These are phyloP conservation scores for Parnassius smintheus DNA, from an alignment of 2,888 invertebrate genomes.

Conservation along the genomic window DNA sequence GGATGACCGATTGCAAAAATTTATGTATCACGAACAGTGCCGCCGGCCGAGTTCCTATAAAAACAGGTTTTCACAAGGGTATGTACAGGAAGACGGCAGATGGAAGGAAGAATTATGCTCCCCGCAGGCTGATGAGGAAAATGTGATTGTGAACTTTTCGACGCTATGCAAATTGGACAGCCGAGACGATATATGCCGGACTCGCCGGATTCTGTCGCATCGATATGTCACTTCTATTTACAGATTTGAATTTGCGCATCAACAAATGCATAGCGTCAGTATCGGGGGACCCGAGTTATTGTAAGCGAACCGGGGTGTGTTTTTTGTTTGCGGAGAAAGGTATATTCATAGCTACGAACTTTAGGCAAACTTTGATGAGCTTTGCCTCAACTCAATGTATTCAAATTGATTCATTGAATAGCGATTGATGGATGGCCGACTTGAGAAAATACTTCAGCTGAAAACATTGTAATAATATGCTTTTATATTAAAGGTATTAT, in stretches of 20 bases:
- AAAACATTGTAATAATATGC: slow-evolving; percentile 37
- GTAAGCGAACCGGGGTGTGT: slow-evolving; percentile 47
- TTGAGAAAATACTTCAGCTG: slow-evolving; percentile 53
- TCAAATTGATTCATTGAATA: slow-evolving; percentile 66
- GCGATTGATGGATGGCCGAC: slow-evolving; percentile 57
- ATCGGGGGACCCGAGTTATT: slow-evolving; percentile 45
- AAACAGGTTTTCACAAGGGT: slow-evolving; percentile 71
- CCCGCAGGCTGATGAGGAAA: slow-evolving; percentile 79
- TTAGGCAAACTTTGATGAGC: slow-evolving; percentile 61
- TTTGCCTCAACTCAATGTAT: slow-evolving; percentile 56
- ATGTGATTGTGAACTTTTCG: slow-evolving; percentile 79
- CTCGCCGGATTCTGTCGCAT: slow-evolving; percentile 50
- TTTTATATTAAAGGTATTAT: background rate
- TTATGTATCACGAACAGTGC: slow-evolving; percentile 78
- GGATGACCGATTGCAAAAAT: slow-evolving; percentile 81
- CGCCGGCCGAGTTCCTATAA: slow-evolving; percentile 70
- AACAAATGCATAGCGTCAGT: slow-evolving; percentile 45
- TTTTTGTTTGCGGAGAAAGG: slow-evolving; percentile 54
- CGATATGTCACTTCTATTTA: slow-evolving; percentile 60
- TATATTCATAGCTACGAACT: slow-evolving; percentile 51
- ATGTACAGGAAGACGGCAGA: slow-evolving; percentile 77
- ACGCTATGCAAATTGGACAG: slow-evolving; percentile 77
- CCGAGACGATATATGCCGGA: slow-evolving; percentile 57
- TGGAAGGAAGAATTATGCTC: slow-evolving; percentile 78
- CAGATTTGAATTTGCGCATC: slow-evolving; percentile 54